Evolutionary conservation across 2,113 vertebrate genomes (phyloP).

Genomic region (Indicator indicator): DNA sequence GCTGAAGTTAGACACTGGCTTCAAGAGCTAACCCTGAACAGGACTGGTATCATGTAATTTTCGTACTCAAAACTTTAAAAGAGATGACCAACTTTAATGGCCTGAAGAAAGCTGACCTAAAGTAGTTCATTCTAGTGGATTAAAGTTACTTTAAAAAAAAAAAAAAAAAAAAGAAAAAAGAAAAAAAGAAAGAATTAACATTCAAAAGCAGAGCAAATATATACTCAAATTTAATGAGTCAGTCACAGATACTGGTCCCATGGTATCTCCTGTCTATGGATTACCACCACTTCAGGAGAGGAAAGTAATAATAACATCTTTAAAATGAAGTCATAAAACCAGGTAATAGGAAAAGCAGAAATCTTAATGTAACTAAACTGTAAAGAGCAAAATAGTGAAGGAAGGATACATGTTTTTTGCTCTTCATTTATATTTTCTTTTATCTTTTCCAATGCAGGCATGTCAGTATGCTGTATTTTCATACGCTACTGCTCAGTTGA

Average conservation of each 20-base stretch:
- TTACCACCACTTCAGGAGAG: background rate
- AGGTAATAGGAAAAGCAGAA: background rate
- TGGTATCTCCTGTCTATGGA: background rate
- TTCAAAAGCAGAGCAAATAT: background rate
- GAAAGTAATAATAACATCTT: background rate
- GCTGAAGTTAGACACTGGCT: background rate
- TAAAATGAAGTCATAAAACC: constrained; percentile 1
- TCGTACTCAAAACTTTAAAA: background rate
- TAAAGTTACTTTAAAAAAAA: background rate
- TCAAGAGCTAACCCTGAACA: background rate
- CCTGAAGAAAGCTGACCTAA: background rate
- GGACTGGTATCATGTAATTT: background rate
- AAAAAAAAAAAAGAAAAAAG: too few species aligned
- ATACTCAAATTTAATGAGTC: background rate
- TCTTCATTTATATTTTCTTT: background rate
- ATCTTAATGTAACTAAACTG: background rate
- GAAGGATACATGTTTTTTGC: background rate
- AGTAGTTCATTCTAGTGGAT: background rate
- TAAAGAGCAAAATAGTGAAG: background rate
- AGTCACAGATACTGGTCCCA: background rate
- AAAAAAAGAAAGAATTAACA: background rate
- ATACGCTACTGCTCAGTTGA: background rate
- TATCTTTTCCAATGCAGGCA: background rate
- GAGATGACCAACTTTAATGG: background rate
- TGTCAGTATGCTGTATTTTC: background rate